Percentiles rank a stretch among this genome's conserved stretches.
Evolutionary conservation across 2,797 vertebrate species (phyloP).

Genomic region (Gouania willdenowi): DNA sequence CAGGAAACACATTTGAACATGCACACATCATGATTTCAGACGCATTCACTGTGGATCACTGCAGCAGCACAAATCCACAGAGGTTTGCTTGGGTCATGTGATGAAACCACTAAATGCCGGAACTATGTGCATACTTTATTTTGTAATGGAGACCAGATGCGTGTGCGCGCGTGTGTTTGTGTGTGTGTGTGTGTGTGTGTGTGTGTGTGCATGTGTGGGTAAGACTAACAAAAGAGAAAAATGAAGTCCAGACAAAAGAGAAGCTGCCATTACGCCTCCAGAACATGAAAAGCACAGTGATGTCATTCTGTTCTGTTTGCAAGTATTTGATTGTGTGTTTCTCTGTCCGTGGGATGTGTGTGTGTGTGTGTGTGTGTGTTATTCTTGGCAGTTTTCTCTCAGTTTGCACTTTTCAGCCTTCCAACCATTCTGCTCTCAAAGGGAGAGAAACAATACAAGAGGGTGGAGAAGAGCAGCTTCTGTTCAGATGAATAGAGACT

Average conservation of each 20-base stretch:
- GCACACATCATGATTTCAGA: constrained; percentile 44
- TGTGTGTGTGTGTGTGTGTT: constrained; percentile 17
- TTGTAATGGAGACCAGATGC: constrained; percentile 64
- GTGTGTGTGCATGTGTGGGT: not conserved
- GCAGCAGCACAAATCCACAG: constrained; percentile 40
- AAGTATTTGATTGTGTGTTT: constrained; percentile 17
- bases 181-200: not conserved
- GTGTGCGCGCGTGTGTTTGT: constrained; percentile 18
- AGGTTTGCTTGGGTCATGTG: constrained; percentile 52
- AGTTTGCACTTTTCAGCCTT: constrained; percentile 39
- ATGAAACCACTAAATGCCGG: constrained; percentile 56
- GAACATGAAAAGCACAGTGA: constrained; percentile 68
- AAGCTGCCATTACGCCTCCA: constrained; percentile 68
- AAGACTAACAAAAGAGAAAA: constrained; percentile 15
- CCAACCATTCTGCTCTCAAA: constrained; percentile 48
- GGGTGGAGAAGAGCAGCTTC: constrained; percentile 12
- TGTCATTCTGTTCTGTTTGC: constrained; percentile 56
- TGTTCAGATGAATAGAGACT: constrained; percentile 40
- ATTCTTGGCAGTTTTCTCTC: constrained; percentile 46
- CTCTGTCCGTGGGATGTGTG: constrained; percentile 21
- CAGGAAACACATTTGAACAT: not conserved
- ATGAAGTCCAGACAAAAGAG: constrained; percentile 17
- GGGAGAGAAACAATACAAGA: constrained; percentile 36
- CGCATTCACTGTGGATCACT: constrained; percentile 54
- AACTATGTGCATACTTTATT: constrained; percentile 63